phyloP scores from a whole-genome alignment of 2,113 vertebrate genomes.

The Rattus rattus region DNA sequence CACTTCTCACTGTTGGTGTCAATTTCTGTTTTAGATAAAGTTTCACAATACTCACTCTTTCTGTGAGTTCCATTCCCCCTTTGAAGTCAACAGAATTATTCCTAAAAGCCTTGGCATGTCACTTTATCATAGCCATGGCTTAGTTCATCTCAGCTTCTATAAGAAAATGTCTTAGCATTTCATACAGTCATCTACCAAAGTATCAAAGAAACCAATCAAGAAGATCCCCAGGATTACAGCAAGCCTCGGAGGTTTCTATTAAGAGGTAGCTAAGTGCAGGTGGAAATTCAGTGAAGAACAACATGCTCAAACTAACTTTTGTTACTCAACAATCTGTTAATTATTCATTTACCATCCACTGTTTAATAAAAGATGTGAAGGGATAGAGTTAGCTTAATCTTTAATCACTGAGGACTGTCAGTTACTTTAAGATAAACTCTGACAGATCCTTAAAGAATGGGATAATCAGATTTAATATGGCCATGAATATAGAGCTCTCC shows the following conservation, averaged over 20 bases:
- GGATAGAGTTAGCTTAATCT: not conserved
- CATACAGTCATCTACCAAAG: not conserved
- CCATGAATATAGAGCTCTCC: conserved; percentile 39
- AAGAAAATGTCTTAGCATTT: not conserved
- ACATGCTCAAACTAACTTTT: conserved; percentile 14
- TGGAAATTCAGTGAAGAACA: conserved; percentile 16
- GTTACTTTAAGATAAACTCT: conserved; percentile 62
- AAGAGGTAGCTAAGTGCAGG: not conserved
- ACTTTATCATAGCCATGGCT: not conserved
- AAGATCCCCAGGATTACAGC: not conserved
- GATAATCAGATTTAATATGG: conserved; percentile 49
- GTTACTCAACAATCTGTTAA: conserved; percentile 39
- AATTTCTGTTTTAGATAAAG: not conserved
- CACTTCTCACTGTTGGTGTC: not conserved
- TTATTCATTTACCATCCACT: conserved; percentile 26
- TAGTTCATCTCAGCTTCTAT: not conserved
- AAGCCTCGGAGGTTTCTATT: not conserved
- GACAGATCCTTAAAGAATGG: conserved; percentile 58
- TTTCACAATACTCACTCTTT: not conserved
- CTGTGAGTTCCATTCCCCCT: not conserved
- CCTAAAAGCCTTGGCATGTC: not conserved
- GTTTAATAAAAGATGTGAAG: conserved; percentile 24
- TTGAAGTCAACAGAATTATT: not conserved
- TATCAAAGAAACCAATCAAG: not conserved
- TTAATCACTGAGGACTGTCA: conserved; percentile 64